These are phyloP conservation scores for Acanthopagrus latus DNA, from an alignment of 2,797 vertebrate genomes.

Conservation along the genomic window DNA sequence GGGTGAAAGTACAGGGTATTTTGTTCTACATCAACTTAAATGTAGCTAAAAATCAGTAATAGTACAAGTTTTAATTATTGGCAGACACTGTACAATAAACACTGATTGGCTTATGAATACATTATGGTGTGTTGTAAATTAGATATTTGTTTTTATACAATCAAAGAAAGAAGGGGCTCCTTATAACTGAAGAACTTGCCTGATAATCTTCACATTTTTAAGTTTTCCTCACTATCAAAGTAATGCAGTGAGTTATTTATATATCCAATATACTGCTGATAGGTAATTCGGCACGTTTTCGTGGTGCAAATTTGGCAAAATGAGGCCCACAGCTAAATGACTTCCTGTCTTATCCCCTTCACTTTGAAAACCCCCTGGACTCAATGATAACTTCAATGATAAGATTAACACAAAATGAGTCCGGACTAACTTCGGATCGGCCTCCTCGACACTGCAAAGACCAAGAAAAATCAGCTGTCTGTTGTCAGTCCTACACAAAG, in stretches of 20 bases:
- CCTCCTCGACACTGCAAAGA: not conserved
- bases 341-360: too few relatives aligned
- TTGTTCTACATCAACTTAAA: not conserved
- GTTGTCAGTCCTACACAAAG: not conserved
- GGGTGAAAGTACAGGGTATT: not conserved
- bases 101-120: not conserved
- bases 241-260: not conserved
- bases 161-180: not conserved
- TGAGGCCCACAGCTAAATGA: not conserved
- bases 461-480: not conserved
- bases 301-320: not conserved
- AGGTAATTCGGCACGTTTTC: not conserved
- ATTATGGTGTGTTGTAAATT: not conserved
- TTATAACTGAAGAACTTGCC: not conserved
- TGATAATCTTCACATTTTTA: not conserved
- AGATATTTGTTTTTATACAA: not conserved
- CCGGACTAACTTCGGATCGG: not conserved
- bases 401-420: not conserved
- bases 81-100: not conserved
- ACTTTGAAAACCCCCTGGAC: not conserved
- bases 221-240: not conserved
- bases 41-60: not conserved
- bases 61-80: not conserved
- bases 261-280: not conserved
- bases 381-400: not conserved